Evolutionary conservation across 2,113 vertebrate genomes (phyloP).

Genomic region (Sceloporus undulatus): DNA sequence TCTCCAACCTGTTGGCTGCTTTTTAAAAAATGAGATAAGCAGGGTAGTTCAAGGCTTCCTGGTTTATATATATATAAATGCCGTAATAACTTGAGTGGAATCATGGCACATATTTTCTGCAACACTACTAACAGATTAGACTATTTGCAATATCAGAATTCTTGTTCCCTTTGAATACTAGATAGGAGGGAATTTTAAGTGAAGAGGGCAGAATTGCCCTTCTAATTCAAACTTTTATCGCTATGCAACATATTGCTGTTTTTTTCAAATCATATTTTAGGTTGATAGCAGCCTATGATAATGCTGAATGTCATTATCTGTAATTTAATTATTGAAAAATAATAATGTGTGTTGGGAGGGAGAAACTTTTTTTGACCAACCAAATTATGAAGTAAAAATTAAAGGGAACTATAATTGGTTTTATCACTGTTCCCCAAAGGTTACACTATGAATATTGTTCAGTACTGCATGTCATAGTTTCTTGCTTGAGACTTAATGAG

Average conservation of each 20-base stretch:
- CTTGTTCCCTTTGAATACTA: conserved; percentile 12
- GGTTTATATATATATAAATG: conserved; percentile 5
- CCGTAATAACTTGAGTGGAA: background rate
- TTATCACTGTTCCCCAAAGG: conserved; percentile 63
- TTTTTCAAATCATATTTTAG: conserved; percentile 32
- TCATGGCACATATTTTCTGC: background rate
- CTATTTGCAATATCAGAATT: conserved; percentile 20
- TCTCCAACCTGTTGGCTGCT: background rate
- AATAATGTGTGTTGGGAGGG: background rate
- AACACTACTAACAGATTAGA: conserved; percentile 1
- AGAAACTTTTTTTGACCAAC: conserved; percentile 41
- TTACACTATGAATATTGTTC: conserved; percentile 66
- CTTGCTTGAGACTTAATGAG: conserved; percentile 60
- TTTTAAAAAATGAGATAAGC: conserved; percentile 1
- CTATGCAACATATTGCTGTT: conserved; percentile 13
- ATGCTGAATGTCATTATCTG: conserved; percentile 16
- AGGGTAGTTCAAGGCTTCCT: background rate
- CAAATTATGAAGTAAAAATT: conserved; percentile 62
- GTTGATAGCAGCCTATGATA: conserved; percentile 21
- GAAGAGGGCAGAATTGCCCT: conserved; percentile 32
- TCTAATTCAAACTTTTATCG: conserved; percentile 31
- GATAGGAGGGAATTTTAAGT: conserved; percentile 32
- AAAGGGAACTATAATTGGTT: conserved; percentile 64
- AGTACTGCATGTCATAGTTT: conserved; percentile 23
- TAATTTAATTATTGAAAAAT: background rate